Base-by-base conservation (phyloP, 2,113 vertebrate genomes). In the Ceuthmochares aereus region DNA sequence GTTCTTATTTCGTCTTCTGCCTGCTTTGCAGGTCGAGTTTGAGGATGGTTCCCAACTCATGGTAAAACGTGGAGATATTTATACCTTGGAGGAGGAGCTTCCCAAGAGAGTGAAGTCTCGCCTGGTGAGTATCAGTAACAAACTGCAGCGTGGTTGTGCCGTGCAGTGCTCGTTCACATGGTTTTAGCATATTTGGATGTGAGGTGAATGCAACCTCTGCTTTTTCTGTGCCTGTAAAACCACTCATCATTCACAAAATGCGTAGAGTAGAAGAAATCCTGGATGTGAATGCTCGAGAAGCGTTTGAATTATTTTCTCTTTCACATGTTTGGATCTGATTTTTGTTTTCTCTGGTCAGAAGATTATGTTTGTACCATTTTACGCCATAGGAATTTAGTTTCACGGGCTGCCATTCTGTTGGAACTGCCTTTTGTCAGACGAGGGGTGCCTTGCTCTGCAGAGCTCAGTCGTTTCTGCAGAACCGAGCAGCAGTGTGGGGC, bases 71-170 rank as follows among this genome's bases (percentile, higher is more conserved):
- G 98, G 98, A 1, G 99, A 99, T 92, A 97, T 99, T 95, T 99
- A 99, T 84, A 98, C 98, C 42, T 97, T 99, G 94, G 98, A 99
- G 11, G 99, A 99, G 62, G 99, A 99, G 25, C 98, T 99, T 43
- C 99, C 99, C 63, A 99, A 99, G 98, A 98, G 99, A 95, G 99
- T 99, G 54, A 98, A 98, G 85, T 98, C 98, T 40, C 98, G 99
- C 82, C 98, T 99, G 98, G 99, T 99, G 90, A 93, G 99, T 98
- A 87, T n/a, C 58, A 42, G 36, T 9, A 40, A 23, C 27, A 7
- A 30, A 13, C 47, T 40, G 4, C 26, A 8, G 52, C 10, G 9
- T 23, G 37, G 34, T 51, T 45, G 70, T 11, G 68, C 26, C 49
- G 23, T 45, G 76, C 54, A 32, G 23, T 22, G 1, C 55, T 72